Evolutionary conservation across 2,888 invertebrate genomes (phyloP).

Genomic region (Pinctada fucata): DNA sequence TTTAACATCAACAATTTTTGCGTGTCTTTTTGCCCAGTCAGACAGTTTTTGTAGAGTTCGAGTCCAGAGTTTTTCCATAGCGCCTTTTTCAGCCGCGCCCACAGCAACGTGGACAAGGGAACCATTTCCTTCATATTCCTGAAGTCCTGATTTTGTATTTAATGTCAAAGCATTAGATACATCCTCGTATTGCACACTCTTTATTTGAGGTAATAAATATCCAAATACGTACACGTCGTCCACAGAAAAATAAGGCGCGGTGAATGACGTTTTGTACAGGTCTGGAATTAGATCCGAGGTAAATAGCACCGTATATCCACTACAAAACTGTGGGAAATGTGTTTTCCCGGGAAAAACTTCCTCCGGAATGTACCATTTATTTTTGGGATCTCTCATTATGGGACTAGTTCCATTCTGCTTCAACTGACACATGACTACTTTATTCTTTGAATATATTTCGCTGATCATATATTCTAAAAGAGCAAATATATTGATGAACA

Average conservation of each 20-base stretch:
- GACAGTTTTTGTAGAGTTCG: constrained; percentile 40
- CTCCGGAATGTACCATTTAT: constrained; percentile 62
- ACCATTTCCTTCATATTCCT: constrained; percentile 45
- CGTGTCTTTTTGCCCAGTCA: constrained; percentile 40
- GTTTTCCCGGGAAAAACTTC: constrained; percentile 51
- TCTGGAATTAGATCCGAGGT: constrained; percentile 57
- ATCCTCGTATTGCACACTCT: constrained; percentile 55
- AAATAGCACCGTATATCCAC: constrained; percentile 65
- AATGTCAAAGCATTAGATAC: constrained; percentile 92
- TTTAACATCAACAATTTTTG: constrained; percentile 20
- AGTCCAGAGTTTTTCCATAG: constrained; percentile 53
- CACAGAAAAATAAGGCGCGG: constrained; percentile 63
- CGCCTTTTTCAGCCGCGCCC: constrained; percentile 37
- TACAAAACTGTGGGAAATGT: constrained; percentile 70
- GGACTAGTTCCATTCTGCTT: constrained; percentile 51
- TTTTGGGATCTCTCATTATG: constrained; percentile 54
- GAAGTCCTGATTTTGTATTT: constrained; percentile 77
- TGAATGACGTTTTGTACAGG: constrained; percentile 61
- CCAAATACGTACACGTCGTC: constrained; percentile 74
- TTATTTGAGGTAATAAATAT: constrained; percentile 51
- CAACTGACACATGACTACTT: constrained; percentile 55
- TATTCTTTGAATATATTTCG: constrained; percentile 40
- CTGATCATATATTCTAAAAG: constrained; percentile 55
- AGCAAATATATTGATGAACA: constrained; percentile 62
- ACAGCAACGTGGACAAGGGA: constrained; percentile 34